Percentiles rank a stretch among this genome's conserved stretches.
These are phyloP conservation scores for Neopipo cinnamomea DNA, from an alignment of 2,113 vertebrate genomes.

Conservation along the genomic window DNA sequence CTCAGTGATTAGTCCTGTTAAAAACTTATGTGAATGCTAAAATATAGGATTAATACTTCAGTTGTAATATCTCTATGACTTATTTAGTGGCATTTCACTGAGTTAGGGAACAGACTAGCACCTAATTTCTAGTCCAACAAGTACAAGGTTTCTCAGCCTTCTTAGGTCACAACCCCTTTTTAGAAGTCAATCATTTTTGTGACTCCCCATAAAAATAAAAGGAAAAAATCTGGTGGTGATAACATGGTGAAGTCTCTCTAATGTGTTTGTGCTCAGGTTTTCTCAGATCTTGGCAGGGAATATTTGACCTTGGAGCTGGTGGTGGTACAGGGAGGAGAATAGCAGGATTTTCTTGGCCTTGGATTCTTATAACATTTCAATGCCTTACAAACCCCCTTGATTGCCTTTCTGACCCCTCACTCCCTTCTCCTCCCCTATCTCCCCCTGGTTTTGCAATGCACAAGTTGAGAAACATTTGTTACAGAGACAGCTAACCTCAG, in stretches of 20 bases:
- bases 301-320: slow-evolving; percentile 35
- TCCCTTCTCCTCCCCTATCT: slow-evolving; percentile 31
- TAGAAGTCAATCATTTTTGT: slow-evolving; percentile 45
- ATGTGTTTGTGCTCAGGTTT: slow-evolving; percentile 4
- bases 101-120: neutral
- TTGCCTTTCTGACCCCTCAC: slow-evolving; percentile 50
- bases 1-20: neutral
- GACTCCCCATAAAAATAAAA: slow-evolving; percentile 19
- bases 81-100: neutral
- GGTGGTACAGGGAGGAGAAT: slow-evolving; percentile 22
- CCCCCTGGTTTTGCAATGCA: neutral
- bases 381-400: neutral
- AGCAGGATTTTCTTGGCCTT: slow-evolving; percentile 38
- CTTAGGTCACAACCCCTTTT: slow-evolving; percentile 34
- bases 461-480: slow-evolving; percentile 12
- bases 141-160: neutral
- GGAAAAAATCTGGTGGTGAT: slow-evolving; percentile 36
- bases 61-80: neutral
- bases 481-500: neutral
- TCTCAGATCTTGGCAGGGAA: slow-evolving; percentile 28
- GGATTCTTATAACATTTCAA: slow-evolving; percentile 27
- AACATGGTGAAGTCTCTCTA: neutral
- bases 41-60: neutral
- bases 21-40: neutral
- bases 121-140: neutral